These are phyloP conservation scores for Coregonus clupeaformis DNA, from an alignment of 2,113 vertebrate genomes.

Conservation along the genomic window DNA sequence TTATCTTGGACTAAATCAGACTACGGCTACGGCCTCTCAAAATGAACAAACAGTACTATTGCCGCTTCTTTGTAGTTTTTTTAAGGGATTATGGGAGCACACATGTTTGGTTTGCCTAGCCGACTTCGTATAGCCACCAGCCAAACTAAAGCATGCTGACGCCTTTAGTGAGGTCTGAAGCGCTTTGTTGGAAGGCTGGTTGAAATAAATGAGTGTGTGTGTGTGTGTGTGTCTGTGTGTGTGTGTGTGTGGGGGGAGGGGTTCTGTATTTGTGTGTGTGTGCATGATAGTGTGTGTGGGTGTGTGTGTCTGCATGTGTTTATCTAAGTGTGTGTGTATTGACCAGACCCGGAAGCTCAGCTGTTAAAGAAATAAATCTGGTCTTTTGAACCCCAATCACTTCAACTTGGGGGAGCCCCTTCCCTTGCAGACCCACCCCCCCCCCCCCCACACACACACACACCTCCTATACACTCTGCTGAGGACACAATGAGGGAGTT, in stretches of 20 bases:
- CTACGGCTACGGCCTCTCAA: no score
- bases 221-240: neutral
- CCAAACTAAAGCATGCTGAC: no score
- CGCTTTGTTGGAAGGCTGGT: constrained; percentile 11
- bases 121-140: no score
- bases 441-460: constrained; percentile 14
- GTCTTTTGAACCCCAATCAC: constrained; percentile 18
- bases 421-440: neutral
- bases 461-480: neutral
- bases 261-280: no score
- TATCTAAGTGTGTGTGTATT: constrained; percentile 1
- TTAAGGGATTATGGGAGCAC: no score
- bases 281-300: no score
- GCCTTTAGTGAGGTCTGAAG: neutral
- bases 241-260: neutral
- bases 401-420: constrained; percentile 17
- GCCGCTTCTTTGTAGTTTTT: no score
- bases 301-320: neutral
- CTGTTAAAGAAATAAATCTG: constrained; percentile 23
- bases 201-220: neutral
- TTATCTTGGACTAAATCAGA: no score
- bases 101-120: no score
- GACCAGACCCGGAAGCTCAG: constrained; percentile 17
- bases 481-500: constrained; percentile 13
- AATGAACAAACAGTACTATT: no score